Evolutionary conservation across 2,113 vertebrate species (phyloP).

Genomic region (Odontesthes bonariensis): DNA sequence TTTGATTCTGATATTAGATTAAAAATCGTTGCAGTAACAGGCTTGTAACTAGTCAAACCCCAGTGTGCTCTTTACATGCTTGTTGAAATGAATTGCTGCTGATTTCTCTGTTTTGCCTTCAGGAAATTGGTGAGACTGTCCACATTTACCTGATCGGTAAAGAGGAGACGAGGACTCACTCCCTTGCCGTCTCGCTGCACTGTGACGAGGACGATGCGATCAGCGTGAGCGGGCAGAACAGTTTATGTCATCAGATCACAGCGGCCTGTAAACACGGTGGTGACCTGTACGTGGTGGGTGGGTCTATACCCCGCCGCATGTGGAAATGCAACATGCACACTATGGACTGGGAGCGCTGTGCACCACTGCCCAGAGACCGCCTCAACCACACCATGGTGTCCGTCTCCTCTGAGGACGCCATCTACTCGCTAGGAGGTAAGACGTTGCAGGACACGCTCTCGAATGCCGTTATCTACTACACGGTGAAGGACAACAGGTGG

Average conservation of each 20-base stretch:
- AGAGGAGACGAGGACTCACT: slow-evolving; percentile 95
- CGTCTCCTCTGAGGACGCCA: slow-evolving; percentile 89
- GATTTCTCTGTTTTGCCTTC: not conserved
- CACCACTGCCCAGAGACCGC: slow-evolving; percentile 94
- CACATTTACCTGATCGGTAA: slow-evolving; percentile 98
- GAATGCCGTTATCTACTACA: slow-evolving; percentile 95
- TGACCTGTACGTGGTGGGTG: slow-evolving; percentile 96
- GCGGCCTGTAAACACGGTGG: slow-evolving; percentile 96
- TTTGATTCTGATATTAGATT: not conserved
- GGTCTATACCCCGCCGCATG: slow-evolving; percentile 97
- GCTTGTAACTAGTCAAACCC: no score
- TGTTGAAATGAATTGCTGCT: not conserved
- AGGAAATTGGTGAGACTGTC: slow-evolving; percentile 98
- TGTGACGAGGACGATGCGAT: slow-evolving; percentile 94
- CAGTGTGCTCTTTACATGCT: not conserved
- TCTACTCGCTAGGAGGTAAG: slow-evolving; percentile 96
- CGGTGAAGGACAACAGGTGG: slow-evolving; percentile 96
- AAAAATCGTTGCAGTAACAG: not conserved
- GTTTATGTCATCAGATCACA: slow-evolving; percentile 97
- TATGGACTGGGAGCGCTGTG: slow-evolving; percentile 99
- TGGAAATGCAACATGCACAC: slow-evolving; percentile 99
- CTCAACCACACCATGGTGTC: slow-evolving; percentile 97
- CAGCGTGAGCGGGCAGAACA: slow-evolving; percentile 97
- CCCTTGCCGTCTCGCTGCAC: slow-evolving; percentile 93
- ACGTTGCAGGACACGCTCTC: slow-evolving; percentile 97